Evolutionary conservation across 2,113 vertebrate genomes (phyloP), one percentile per base, ranked within the genome.

Genomic region (Ranitomeya imitator): DNA sequence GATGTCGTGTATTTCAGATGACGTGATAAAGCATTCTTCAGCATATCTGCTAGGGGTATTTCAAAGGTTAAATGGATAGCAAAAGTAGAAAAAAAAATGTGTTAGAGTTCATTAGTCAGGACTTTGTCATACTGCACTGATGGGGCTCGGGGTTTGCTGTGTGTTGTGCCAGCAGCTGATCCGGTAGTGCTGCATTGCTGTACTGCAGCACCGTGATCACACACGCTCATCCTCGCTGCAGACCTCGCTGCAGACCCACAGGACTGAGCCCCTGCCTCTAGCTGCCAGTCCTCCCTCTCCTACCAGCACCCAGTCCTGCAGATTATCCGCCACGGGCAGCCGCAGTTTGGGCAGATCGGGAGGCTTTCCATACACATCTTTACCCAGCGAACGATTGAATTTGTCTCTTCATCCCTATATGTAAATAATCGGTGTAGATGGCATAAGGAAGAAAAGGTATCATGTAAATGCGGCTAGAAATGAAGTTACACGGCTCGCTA

Each of bases 51-150:
- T 59, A 21, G 12, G 37, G 37, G 57, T n/a, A 86, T 86, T 51
- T 86, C 59, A 78, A 86, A 86, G 85, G 85, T 86, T 86, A 86
- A 51, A 52, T 52, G 73, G 57, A 85, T 31, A 85, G 67, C 52
- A 86, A 45, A 59, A 14, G n/a, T 37, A 45, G 57, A 21, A 65
- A 76, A 80, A 80, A 79, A 76, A 80, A 79, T 54, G 31, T 79
- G 76, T 31, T 37, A 69, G 19, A 86, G 37, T 80, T 87, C n/a
- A 80, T 87, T 57, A 15, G 2, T 18, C 23, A 80, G 76, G 77
- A 87, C 85, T 81, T 81, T 87, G 78, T 81, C 86, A 87, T 79
- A 16, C 10, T n/a, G 78, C 54, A 71, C 61, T 80, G 23, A n/a
- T 23, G 79, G 78, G 86, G 78, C 65, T 67, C 65, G n/a, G 65